Evolutionary conservation across 1,140 invertebrate genomes (phyloP), one percentile per base, ranked within the genome.

Genomic region (Calephelis nemesis): DNA sequence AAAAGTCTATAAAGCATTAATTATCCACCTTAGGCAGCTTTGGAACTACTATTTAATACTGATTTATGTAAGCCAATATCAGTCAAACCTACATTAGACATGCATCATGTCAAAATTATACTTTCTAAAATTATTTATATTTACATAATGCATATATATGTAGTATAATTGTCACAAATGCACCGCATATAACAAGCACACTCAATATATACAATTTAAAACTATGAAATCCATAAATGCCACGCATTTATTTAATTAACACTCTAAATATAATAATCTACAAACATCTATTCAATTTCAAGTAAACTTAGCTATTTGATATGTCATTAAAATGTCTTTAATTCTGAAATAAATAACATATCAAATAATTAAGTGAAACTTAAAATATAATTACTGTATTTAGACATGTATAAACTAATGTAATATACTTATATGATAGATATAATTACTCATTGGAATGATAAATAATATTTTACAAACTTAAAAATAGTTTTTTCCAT

Each of bases 111-210:
- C 15, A 30, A 54, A 30, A 54, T 54, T 76, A 76, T 76, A 80
- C 79, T 85, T 85, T 84, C 73, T 77, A 39, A 82, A 85, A 83
- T 75, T 87, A 84, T 87, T 83, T 87, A 87, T 84, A 88, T 70
- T 75, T 74, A 78, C 74, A 78, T 77, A 76, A 67, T 75, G 68
- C 79, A 80, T 76, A 69, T 63, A 45, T 45, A 69, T 63, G 8
- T 45, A 50, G 40, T 80, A 82, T 77, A 72, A 81, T 73, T 85
- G 76, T 82, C 76, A 77, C 74, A 85, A 82, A 83, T 84, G 78
- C 78, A 86, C 79, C 77, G 65, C 75, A 81, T 75, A 75, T 71
- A 79, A 68, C 80, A 84, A 87, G 79, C 82, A 84, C 85, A 82
- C 79, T 81, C 80, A 81, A 83, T 90, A 83, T 88, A 88, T 79